phyloP scores from a whole-genome alignment of 2,797 vertebrate species.

The Peromyscus melanophrys region DNA sequence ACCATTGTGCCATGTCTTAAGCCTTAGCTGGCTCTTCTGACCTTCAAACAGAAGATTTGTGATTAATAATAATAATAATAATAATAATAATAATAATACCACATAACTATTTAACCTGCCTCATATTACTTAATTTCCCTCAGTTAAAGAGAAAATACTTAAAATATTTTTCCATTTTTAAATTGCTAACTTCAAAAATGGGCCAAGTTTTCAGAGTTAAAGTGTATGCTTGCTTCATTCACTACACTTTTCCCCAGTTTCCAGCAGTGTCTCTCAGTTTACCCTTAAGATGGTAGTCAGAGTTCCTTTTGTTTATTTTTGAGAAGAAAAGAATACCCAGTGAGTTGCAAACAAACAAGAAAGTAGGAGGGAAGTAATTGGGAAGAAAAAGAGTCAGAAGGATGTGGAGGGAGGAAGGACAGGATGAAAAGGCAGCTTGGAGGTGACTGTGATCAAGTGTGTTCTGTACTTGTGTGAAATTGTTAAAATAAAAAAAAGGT shows the following conservation, averaged over 20 bases:
- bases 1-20: background rate
- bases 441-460: background rate
- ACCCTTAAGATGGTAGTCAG: background rate
- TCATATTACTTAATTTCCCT: background rate
- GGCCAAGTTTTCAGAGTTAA: background rate
- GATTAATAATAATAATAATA: background rate
- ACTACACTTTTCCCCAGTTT: background rate
- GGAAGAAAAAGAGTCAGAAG: background rate
- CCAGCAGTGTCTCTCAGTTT: background rate
- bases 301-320: background rate
- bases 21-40: background rate
- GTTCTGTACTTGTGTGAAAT: background rate
- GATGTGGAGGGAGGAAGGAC: too few species aligned
- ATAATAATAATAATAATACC: background rate
- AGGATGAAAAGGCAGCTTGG: background rate
- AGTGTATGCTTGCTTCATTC: background rate
- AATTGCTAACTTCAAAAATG: conserved; percentile 34
- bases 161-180: conserved; percentile 15
- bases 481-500: background rate
- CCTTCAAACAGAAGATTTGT: background rate
- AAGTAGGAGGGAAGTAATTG: background rate
- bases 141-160: background rate
- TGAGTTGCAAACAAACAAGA: background rate
- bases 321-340: background rate
- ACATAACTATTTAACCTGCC: background rate